Percentiles rank a stretch among this genome's conserved stretches.
Evolutionary conservation across 2,888 invertebrate genomes (phyloP).

Genomic region (Machimus rusticus): DNA sequence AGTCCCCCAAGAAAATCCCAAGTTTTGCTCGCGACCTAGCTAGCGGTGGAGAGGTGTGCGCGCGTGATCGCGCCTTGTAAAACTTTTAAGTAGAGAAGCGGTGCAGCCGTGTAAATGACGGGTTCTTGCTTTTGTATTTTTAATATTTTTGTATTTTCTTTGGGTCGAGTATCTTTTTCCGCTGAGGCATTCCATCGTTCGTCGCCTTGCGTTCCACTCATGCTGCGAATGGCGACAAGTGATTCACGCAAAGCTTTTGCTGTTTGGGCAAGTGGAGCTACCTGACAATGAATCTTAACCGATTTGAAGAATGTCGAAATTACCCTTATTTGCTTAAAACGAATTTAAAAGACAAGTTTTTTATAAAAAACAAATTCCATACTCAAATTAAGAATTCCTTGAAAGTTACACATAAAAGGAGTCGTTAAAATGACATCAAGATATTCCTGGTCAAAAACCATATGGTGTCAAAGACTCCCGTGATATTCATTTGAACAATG

Average conservation of each 20-base stretch:
- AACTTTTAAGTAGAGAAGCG: conserved; percentile 6
- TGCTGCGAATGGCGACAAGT: not conserved
- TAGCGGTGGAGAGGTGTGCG: not conserved
- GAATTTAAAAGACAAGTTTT: not conserved
- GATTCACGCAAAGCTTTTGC: not conserved
- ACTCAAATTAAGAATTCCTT: too few relatives aligned
- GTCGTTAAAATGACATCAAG: not conserved
- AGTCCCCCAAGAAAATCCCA: conserved; percentile 7
- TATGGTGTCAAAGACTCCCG: too few relatives aligned
- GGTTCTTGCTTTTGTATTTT: not conserved
- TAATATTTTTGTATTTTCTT: not conserved
- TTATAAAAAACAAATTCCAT: not conserved
- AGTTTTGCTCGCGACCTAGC: not conserved
- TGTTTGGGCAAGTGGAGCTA: not conserved
- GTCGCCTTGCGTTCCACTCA: not conserved
- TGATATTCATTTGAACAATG: not conserved
- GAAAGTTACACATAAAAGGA: not conserved
- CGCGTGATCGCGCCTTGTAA: not conserved
- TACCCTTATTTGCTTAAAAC: not conserved
- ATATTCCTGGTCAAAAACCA: not conserved
- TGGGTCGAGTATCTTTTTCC: not conserved
- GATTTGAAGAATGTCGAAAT: not conserved
- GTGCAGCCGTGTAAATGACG: not conserved
- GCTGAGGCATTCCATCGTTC: not conserved
- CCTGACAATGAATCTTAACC: not conserved